Evolutionary conservation across 2,797 vertebrate genomes (phyloP).

Genomic region (Scolopax bukidnonensis): DNA sequence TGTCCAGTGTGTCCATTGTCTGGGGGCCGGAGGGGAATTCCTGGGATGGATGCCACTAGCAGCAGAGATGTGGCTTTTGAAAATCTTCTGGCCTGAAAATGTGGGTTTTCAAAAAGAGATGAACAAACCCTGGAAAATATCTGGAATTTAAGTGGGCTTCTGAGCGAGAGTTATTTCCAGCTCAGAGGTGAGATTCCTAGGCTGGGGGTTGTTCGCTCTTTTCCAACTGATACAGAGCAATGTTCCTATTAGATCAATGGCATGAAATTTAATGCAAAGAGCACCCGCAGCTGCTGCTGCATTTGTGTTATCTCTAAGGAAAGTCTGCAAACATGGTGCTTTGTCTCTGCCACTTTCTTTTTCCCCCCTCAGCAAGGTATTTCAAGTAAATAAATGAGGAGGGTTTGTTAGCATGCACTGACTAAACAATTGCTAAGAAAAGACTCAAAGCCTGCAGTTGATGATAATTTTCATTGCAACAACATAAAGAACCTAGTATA

Average conservation of each 20-base stretch:
- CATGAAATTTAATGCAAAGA: conserved; percentile 11
- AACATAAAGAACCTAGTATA: neutral
- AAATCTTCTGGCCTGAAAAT: neutral
- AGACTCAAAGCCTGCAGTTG: neutral
- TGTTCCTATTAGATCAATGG: neutral
- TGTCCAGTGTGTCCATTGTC: accelerated
- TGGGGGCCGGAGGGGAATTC: accelerated
- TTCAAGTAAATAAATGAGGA: conserved; percentile 6
- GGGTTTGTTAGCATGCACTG: neutral
- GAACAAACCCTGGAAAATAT: neutral
- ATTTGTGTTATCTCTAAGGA: neutral
- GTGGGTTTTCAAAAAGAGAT: neutral
- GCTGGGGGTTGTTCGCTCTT: neutral
- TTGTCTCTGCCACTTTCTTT: neutral
- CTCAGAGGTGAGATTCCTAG: neutral
- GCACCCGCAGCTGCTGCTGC: neutral
- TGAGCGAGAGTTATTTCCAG: neutral
- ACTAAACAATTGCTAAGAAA: conserved; percentile 1
- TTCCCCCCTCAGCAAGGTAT: neutral
- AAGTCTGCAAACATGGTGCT: neutral
- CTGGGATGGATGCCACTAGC: accelerated
- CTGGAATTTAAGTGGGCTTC: neutral
- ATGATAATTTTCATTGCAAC: neutral
- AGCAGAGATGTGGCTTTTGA: neutral
- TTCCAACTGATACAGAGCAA: neutral